phyloP scores from a whole-genome alignment of 2,888 invertebrate genomes.

The Chalcosyrphus nemorum region DNA sequence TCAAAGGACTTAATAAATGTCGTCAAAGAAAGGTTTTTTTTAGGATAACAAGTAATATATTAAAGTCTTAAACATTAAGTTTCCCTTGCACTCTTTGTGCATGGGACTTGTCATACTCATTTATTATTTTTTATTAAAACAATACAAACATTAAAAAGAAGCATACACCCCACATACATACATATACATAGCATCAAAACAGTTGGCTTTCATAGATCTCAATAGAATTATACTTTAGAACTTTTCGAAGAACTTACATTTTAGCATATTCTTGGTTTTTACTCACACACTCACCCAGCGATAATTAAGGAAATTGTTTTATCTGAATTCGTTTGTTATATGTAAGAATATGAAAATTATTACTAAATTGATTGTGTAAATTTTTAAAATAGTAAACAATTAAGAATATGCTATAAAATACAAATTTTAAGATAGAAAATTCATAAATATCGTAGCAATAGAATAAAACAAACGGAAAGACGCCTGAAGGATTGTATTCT shows the following conservation, averaged over 20 bases:
- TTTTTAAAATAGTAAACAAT: slow-evolving; percentile 48
- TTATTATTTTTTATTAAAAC: slow-evolving; percentile 22
- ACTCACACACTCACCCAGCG: neutral
- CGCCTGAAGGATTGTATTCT: slow-evolving; percentile 11
- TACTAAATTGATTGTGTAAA: slow-evolving; percentile 8
- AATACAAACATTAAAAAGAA: slow-evolving; percentile 13
- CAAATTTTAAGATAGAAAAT: slow-evolving; percentile 51
- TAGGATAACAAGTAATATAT: slow-evolving; percentile 49
- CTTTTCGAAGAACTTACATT: slow-evolving; percentile 20
- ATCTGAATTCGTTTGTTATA: too few relatives aligned
- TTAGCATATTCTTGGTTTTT: slow-evolving; percentile 56
- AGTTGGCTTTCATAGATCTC: slow-evolving; percentile 70
- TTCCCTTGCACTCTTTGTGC: slow-evolving; percentile 6
- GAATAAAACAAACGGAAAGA: slow-evolving; percentile 14
- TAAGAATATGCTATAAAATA: slow-evolving; percentile 51
- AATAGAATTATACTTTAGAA: slow-evolving; percentile 54
- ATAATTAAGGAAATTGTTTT: too few relatives aligned
- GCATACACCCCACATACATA: neutral
- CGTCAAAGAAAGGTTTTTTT: slow-evolving; percentile 38
- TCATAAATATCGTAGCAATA: slow-evolving; percentile 61
- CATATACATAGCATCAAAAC: slow-evolving; percentile 60
- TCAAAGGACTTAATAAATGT: slow-evolving; percentile 53
- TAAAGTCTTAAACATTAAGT: slow-evolving; percentile 33
- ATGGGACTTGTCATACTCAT: too few relatives aligned
- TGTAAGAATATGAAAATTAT: neutral